A percentile compares a stretch with the other conserved stretches of the same genome.
These are phyloP conservation scores for Aulostomus chinensis DNA, from an alignment of 2,797 vertebrate species.

Conservation along the genomic window DNA sequence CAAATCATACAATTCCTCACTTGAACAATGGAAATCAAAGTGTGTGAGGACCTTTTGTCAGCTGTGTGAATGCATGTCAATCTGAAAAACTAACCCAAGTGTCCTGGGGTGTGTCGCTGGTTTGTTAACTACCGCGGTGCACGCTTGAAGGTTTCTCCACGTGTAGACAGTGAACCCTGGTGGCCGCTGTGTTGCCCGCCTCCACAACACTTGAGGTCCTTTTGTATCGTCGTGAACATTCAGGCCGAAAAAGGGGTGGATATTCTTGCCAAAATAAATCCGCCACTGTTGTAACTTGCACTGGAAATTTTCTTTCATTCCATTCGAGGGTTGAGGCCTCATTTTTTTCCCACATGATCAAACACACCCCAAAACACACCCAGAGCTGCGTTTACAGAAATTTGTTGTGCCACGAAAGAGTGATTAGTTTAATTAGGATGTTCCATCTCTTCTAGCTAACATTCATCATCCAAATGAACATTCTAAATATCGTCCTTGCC, in stretches of 20 bases:
- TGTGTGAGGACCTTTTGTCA: too few species aligned
- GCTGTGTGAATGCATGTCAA: too few species aligned
- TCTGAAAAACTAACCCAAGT: too few species aligned
- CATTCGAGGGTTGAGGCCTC: constrained; percentile 31
- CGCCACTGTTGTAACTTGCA: constrained; percentile 64
- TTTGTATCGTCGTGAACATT: too few species aligned
- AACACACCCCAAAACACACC: constrained; percentile 22
- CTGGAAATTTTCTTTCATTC: constrained; percentile 40
- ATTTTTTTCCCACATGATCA: background rate
- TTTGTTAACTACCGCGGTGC: too few species aligned
- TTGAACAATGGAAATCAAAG: too few species aligned
- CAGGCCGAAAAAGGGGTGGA: too few species aligned
- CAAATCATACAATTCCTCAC: too few species aligned
- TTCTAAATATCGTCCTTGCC: background rate
- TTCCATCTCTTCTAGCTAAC: background rate
- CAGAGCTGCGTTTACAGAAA: background rate
- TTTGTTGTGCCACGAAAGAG: background rate
- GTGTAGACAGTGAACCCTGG: constrained; percentile 66
- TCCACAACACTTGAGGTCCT: too few species aligned
- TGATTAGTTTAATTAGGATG: background rate
- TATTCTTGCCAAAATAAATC: constrained; percentile 41
- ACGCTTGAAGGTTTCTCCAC: background rate
- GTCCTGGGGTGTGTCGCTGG: too few species aligned
- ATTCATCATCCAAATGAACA: background rate
- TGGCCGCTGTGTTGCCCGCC: constrained; percentile 50